A percentile compares a stretch with the other conserved stretches of the same genome.
phyloP scores from a whole-genome alignment of 2,797 vertebrate genomes.

The Pantherophis alleghaniensis region DNA sequence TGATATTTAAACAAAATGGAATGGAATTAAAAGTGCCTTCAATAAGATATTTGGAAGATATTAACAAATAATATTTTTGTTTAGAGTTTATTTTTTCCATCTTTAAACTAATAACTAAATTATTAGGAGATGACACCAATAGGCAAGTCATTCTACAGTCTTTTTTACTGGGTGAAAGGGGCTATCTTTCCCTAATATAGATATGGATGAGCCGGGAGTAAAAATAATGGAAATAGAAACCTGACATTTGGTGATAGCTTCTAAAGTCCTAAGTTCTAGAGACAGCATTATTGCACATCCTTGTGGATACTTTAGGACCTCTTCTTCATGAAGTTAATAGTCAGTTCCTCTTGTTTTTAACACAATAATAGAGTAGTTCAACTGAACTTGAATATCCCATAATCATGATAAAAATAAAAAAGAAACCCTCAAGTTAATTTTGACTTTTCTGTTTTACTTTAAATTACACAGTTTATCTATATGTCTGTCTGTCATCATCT shows the following conservation, averaged over 20 bases:
- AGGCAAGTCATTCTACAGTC: not conserved
- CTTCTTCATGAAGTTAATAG: conserved; percentile 31
- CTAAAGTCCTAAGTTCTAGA: not conserved
- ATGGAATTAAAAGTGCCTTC: conserved; percentile 22
- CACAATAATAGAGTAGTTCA: not conserved
- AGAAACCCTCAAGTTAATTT: not conserved
- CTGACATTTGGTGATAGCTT: not conserved
- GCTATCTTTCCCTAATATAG: not conserved
- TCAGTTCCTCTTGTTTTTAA: not conserved
- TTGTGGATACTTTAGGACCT: not conserved
- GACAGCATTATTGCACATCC: not conserved
- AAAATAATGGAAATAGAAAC: not conserved
- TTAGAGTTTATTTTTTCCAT: not conserved
- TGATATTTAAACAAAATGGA: conserved; percentile 4
- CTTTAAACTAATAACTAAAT: too few relatives aligned
- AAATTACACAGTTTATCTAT: not conserved
- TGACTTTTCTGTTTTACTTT: not conserved
- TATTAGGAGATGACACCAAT: not conserved
- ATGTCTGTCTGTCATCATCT: not conserved
- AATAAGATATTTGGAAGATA: not conserved
- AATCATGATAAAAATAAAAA: not conserved
- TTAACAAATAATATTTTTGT: not conserved
- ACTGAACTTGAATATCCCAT: not conserved
- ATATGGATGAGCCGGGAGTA: not conserved
- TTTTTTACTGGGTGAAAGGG: not conserved